Evolutionary conservation across 2,888 invertebrate genomes (phyloP), one percentile per base, ranked within the genome.

Genomic region (Erannis defoliaria): DNA sequence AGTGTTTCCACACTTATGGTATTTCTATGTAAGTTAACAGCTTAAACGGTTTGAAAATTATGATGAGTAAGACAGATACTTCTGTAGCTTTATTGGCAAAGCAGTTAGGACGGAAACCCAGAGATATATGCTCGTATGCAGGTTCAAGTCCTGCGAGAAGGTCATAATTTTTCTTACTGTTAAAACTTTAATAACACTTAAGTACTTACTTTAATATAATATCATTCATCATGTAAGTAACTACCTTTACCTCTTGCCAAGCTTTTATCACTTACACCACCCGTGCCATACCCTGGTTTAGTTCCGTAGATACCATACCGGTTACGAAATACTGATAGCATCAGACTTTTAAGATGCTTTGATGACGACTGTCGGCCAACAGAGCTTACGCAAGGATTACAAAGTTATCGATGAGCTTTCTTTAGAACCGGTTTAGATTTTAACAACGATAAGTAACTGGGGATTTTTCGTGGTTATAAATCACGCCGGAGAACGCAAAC

Each of bases 261-360:
- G n/a, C 9, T 45, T 45, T 61, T 45, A 50, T 61, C 21, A 51
- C 61, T 40, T 40, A 26, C n/a, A 42, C 46, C n/a, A 42, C 46
- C 40, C 16, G 31, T 35, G 51, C 51, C 51, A 33, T 62, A 56
- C 51, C 51, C 51, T 56, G 56, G 53, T 62, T 54, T 31, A 35
- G 40, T 55, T 55, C 42, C 38, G 74, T 71, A 75, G 76, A 82
- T 81, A 73, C 69, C 21, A 62, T 76, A 74, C 68, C 68, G 69
- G 81, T 90, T 90, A 90, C 86, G 88, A 88, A 86, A 90, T 42
- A 46, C 69, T 75, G 89, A 90, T 90, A 88, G 74, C 74, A 90
- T 89, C 87, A 69, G 71, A 80, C 82, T 85, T 83, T 84, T 82
- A 78, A 88, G 89, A 88, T 85, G 87, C 83, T 84, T 80, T 82